phyloP scores from a whole-genome alignment of 2,113 vertebrate species.

The Seriola dumerili region DNA sequence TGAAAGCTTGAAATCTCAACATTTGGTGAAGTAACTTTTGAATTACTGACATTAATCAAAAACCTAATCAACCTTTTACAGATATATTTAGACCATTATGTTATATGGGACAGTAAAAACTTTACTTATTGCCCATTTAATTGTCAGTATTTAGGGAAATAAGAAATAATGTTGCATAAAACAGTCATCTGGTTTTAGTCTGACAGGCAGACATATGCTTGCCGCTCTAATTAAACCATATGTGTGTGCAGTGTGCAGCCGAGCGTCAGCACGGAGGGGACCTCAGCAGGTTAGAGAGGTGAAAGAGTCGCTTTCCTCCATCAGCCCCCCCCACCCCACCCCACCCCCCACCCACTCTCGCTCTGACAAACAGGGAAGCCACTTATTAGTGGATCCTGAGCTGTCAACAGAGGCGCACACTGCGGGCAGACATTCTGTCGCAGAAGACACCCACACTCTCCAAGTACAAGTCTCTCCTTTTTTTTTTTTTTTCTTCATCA shows the following conservation, averaged over 20 bases:
- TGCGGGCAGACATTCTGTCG: conserved; percentile 34
- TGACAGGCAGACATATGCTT: conserved; percentile 32
- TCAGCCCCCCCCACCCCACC: neutral
- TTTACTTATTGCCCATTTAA: conserved; percentile 3
- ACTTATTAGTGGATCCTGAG: conserved; percentile 69
- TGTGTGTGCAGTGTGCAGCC: conserved; percentile 37
- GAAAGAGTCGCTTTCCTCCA: conserved; percentile 28
- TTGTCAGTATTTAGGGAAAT: conserved; percentile 23
- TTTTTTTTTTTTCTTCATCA: neutral
- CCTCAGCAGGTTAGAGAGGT: conserved; percentile 59
- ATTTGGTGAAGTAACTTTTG: neutral
- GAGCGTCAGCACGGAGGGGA: conserved; percentile 47
- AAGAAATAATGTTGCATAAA: conserved; percentile 39
- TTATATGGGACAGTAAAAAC: conserved; percentile 6
- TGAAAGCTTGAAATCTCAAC: neutral
- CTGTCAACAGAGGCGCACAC: conserved; percentile 66
- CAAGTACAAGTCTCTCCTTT: neutral
- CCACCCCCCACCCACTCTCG: neutral
- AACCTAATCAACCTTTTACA: conserved; percentile 9
- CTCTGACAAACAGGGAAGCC: conserved; percentile 46
- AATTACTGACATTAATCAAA: neutral
- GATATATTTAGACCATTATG: conserved; percentile 7
- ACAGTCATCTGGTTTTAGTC: conserved; percentile 38
- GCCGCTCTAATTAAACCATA: conserved; percentile 57
- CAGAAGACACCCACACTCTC: conserved; percentile 34